These are phyloP conservation scores for Bilobella aurantiaca DNA, from an alignment of 1,140 invertebrate species.

Conservation along the genomic window DNA sequence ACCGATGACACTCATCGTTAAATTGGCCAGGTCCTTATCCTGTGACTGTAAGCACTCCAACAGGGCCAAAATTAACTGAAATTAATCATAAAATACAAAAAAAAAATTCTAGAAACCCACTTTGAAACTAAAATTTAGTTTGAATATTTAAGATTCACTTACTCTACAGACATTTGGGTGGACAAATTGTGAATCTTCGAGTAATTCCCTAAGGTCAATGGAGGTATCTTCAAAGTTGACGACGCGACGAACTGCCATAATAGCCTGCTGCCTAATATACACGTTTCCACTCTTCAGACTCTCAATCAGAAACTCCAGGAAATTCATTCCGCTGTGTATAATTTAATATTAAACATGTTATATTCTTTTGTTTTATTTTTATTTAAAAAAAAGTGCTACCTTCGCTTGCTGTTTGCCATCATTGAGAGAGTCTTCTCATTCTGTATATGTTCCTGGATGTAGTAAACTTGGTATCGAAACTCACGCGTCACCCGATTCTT, in stretches of 20 bases:
- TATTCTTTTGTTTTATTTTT: too few relatives aligned
- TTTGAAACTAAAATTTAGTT: neutral
- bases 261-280: neutral
- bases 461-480: neutral
- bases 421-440: neutral
- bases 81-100: neutral
- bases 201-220: neutral
- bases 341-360: too few relatives aligned
- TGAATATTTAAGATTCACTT: neutral
- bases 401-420: too few relatives aligned
- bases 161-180: neutral
- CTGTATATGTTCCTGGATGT: neutral
- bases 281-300: neutral
- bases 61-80: neutral
- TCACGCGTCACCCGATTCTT: neutral
- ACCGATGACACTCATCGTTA: neutral
- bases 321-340: neutral
- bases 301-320: neutral
- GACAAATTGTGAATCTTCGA: neutral
- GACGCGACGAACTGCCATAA: neutral
- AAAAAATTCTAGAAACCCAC: neutral
- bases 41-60: neutral
- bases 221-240: neutral
- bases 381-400: too few relatives aligned
- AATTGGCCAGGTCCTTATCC: neutral